Evolutionary conservation across 2,113 vertebrate species (phyloP).

Genomic region (Calypte anna): DNA sequence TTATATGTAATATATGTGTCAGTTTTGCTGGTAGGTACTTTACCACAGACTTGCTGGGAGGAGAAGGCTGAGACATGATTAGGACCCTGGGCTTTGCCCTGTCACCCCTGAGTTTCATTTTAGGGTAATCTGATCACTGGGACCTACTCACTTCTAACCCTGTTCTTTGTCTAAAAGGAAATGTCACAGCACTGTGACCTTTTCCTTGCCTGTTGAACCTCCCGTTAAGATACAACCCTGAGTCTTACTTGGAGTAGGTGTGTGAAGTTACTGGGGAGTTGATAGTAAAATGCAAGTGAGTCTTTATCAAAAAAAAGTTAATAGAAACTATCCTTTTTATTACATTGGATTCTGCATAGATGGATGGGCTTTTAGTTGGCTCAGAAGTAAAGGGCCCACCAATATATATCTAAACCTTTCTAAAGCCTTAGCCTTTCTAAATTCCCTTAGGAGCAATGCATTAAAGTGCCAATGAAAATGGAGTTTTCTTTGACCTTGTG

Average conservation of each 20-base stretch:
- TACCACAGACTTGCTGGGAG: not conserved
- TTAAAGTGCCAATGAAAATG: constrained; percentile 39
- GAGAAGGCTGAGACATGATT: not conserved
- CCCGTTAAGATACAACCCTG: not conserved
- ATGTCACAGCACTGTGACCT: not conserved
- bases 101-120: not conserved
- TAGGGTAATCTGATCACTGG: not conserved
- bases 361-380: constrained; percentile 32
- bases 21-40: not conserved
- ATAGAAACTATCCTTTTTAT: constrained; percentile 17
- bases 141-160: constrained; percentile 21
- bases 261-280: not conserved
- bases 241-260: not conserved
- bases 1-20: not conserved
- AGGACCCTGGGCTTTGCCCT: not conserved
- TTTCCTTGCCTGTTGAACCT: not conserved
- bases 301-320: not conserved
- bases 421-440: not conserved
- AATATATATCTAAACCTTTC: constrained; percentile 32
- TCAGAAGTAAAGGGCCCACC: not conserved
- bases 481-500: constrained; percentile 48
- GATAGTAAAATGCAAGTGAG: not conserved
- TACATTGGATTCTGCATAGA: constrained; percentile 16
- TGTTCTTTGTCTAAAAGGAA: not conserved
- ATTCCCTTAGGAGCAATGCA: constrained; percentile 42